These are phyloP conservation scores for Cryptophagus acutangulus DNA, from an alignment of 2,888 invertebrate genomes.

Conservation along the genomic window DNA sequence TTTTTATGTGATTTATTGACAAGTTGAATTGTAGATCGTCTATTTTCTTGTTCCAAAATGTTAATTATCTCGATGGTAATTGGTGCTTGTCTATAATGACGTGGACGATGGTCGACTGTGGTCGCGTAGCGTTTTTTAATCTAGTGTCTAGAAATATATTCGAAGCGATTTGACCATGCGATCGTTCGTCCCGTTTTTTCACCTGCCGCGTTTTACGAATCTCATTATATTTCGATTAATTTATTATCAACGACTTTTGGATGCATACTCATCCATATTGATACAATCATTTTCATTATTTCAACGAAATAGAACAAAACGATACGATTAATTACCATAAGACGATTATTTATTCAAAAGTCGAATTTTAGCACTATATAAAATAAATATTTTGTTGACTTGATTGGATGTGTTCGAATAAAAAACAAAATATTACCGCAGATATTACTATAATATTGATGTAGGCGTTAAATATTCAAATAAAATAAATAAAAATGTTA, in stretches of 20 bases:
- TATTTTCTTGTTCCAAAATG: constrained; percentile 38
- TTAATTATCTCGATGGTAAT: constrained; percentile 40
- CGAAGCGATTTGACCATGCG: constrained; percentile 7
- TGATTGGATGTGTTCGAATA: constrained; percentile 39
- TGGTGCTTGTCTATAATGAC: constrained; percentile 39
- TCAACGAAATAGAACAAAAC: no score
- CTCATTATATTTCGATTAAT: constrained; percentile 23
- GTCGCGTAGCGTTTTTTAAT: constrained; percentile 10
- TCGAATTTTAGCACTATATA: constrained; percentile 19
- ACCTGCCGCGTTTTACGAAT: constrained; percentile 31
- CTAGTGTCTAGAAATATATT: constrained; percentile 7
- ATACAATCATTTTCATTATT: neutral
- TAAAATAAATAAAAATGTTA: constrained; percentile 10
- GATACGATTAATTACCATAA: no score
- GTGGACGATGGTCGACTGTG: constrained; percentile 4
- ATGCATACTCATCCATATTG: neutral
- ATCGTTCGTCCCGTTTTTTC: constrained; percentile 21
- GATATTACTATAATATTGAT: constrained; percentile 7
- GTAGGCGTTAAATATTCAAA: neutral
- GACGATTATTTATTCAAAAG: neutral
- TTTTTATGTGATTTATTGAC: constrained; percentile 46
- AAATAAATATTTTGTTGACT: constrained; percentile 37
- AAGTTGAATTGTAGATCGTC: constrained; percentile 34
- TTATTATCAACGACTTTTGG: constrained; percentile 13
- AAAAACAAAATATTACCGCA: constrained; percentile 13